phyloP scores from a whole-genome alignment of 2,888 invertebrate species.

The Mactromeris polynyma region DNA sequence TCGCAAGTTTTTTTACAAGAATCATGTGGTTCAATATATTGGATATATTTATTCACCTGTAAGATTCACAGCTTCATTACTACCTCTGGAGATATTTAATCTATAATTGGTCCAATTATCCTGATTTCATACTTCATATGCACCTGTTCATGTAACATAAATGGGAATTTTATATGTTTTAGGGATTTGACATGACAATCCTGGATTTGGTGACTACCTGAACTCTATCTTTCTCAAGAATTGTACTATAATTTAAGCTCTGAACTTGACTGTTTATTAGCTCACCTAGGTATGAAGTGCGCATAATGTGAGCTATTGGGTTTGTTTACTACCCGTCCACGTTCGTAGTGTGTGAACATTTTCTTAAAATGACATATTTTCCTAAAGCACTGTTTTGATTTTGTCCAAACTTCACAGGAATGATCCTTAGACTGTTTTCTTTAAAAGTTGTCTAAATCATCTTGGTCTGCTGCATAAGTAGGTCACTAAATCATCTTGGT shows the following conservation, averaged over 20 bases:
- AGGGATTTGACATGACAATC: neutral
- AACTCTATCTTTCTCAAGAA: neutral
- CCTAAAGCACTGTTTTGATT: too few relatives aligned
- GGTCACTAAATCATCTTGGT: too few relatives aligned
- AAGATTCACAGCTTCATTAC: constrained; percentile 18
- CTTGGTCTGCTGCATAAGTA: too few relatives aligned
- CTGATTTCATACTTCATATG: neutral
- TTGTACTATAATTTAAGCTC: neutral
- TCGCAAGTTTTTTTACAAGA: neutral
- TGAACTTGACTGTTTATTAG: neutral
- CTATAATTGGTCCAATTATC: constrained; percentile 29
- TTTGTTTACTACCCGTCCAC: too few relatives aligned
- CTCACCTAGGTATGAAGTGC: too few relatives aligned
- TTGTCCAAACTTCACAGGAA: too few relatives aligned
- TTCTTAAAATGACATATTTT: too few relatives aligned
- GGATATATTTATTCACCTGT: constrained; percentile 34
- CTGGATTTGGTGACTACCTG: neutral
- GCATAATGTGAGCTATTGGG: too few relatives aligned
- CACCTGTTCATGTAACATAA: constrained; percentile 26
- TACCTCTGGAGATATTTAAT: constrained; percentile 14
- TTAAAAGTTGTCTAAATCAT: too few relatives aligned
- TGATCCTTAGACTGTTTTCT: too few relatives aligned
- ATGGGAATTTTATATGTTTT: neutral
- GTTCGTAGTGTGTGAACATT: too few relatives aligned
- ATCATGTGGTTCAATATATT: neutral